Conservation (phyloP, 2,888 invertebrate genomes). For the Oconnorella tubifera region DNA sequence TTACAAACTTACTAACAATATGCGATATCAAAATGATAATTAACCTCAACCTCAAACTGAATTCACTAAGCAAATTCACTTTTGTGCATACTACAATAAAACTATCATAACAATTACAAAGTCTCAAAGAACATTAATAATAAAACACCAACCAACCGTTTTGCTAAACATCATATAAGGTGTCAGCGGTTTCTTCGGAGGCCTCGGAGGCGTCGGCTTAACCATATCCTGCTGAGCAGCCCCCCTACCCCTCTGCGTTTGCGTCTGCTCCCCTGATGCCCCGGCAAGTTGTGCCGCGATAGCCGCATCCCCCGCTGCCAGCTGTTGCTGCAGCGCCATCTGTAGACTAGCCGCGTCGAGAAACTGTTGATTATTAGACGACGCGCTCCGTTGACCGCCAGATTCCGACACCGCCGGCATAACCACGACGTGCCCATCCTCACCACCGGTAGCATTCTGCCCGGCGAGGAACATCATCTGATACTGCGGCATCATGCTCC, state of each 20-base stretch:
- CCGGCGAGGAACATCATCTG: constrained; percentile 20
- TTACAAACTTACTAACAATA: no score
- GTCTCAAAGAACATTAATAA: no score
- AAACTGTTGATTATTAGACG: neutral
- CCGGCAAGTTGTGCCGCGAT: constrained; percentile 7
- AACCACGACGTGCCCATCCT: constrained; percentile 21
- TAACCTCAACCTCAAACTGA: no score
- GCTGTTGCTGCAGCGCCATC: neutral
- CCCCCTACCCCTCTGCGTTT: neutral
- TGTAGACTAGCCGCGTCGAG: constrained; percentile 1
- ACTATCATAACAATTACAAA: no score
- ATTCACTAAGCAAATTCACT: no score
- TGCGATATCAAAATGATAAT: no score
- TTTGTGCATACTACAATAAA: no score
- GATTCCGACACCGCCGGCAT: constrained; percentile 7
- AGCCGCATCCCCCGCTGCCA: neutral
- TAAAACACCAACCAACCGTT: no score
- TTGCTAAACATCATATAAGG: constrained; percentile 38
- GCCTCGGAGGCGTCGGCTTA: constrained; percentile 22
- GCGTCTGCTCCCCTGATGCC: constrained; percentile 4
- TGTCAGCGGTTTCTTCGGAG: constrained; percentile 36
- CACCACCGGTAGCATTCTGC: constrained; percentile 12
- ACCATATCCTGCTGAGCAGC: neutral
- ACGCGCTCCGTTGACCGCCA: neutral
- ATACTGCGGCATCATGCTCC: constrained; percentile 20